Evolutionary conservation across 2,797 vertebrate genomes (phyloP).

Genomic region (Gadopsis bispinosus): DNA sequence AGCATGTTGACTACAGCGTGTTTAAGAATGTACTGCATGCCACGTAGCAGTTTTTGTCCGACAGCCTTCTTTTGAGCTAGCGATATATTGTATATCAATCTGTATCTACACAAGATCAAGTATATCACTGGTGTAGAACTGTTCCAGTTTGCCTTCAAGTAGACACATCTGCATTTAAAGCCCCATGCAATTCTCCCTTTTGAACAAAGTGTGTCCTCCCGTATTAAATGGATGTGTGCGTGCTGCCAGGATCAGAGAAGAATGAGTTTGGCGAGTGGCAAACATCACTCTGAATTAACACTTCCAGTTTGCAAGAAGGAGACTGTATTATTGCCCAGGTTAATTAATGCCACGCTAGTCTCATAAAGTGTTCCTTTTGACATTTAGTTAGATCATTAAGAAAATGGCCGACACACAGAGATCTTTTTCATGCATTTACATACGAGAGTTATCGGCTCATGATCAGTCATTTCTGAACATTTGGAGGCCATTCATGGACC

Average conservation of each 20-base stretch:
- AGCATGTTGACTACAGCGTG: neutral
- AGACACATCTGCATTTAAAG: neutral
- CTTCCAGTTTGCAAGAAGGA: constrained; percentile 1
- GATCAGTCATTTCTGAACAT: constrained; percentile 2
- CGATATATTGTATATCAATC: neutral
- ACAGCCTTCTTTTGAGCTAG: neutral
- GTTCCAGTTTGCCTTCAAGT: neutral
- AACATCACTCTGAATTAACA: neutral
- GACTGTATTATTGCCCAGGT: neutral
- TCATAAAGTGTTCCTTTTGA: neutral
- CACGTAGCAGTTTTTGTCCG: neutral
- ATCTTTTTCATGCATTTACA: neutral
- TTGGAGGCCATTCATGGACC: neutral
- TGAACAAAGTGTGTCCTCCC: constrained; percentile 6
- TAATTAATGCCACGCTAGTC: neutral
- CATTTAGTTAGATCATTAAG: neutral
- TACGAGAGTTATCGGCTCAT: neutral
- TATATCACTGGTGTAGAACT: neutral
- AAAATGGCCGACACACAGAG: constrained; percentile 4
- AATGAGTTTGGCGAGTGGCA: neutral
- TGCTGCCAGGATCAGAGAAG: constrained; percentile 1
- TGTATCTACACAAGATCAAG: neutral
- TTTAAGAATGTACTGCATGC: neutral
- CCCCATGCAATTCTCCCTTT: neutral
- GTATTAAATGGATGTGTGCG: neutral